Conservation (phyloP, 2,888 invertebrate species). For the Eupithecia vulgata region DNA sequence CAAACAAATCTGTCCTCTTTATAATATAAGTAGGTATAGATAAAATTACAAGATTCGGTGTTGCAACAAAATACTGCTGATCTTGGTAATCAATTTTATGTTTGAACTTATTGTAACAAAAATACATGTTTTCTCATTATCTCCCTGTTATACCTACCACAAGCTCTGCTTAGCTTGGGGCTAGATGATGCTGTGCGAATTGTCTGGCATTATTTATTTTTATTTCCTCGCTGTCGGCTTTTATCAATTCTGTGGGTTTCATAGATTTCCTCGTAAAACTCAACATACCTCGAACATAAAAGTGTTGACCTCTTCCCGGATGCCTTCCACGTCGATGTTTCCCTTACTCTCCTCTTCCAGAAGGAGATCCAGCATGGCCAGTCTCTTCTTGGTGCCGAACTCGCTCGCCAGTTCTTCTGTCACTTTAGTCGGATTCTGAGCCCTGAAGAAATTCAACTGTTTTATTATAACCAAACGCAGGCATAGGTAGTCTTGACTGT, state of each 20-base stretch:
- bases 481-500: not conserved
- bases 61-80: no score
- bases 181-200: no score
- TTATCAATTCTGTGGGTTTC: not conserved
- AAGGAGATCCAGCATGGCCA: conserved; percentile 87
- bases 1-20: no score
- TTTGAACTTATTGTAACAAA: no score
- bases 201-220: no score
- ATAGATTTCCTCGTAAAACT: not conserved
- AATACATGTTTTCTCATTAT: no score
- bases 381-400: conserved; percentile 70
- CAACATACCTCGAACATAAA: conserved; percentile 79
- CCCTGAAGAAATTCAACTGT: conserved; percentile 12
- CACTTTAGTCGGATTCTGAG: conserved; percentile 15
- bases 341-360: conserved; percentile 84
- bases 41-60: no score
- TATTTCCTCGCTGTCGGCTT: not conserved
- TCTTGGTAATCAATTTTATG: no score
- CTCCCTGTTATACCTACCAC: no score
- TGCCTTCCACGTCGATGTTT: conserved; percentile 84
- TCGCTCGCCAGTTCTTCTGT: conserved; percentile 27
- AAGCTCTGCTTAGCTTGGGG: no score
- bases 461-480: not conserved
- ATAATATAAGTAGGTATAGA: no score
- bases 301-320: conserved; percentile 89